Base-by-base conservation (phyloP, 2,888 invertebrate genomes). In the Diarsia rubi region DNA sequence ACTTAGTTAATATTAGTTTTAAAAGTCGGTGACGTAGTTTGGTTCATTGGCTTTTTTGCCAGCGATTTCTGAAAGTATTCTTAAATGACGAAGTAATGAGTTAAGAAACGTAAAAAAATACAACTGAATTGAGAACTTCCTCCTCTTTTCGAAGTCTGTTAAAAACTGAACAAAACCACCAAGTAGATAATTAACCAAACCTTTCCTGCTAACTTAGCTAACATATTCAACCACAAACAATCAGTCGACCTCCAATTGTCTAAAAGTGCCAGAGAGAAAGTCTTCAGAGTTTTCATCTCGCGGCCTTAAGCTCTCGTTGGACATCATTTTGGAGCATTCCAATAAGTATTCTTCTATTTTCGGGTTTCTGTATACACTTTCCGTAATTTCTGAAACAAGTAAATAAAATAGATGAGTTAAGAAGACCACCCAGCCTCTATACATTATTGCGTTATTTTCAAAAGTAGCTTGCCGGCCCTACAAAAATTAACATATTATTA, bases 281-380 rank as follows among this genome's bases (percentile, higher is more conserved):
- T 80, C 76, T n/a, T 76, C 81, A 0, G 79, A 76, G 6, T 68
- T 44, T 3, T 76, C 45, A 14, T 80, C 68, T n/a, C n/a, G 59
- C 19, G 70, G 81, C n/a, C 79, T 64, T 12, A 81, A 44, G 6
- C 31, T 76, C 60, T 80, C 79, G 16, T 80, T 12, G 1, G 79
- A 80, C 42, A 76, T 31, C 71, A 80, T 70, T 70, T 65, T 81
- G 31, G 70, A 65, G 47, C 70, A 81, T 9, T 81, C 64, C 64
- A 80, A 45, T 19, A 80, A 44, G 52, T 68, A 80, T 60, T 70
- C n/a, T 3, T 4, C n/a, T 54, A 52, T 37, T 54, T 80, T 42
- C 4, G 76, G 76, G 16, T 64, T 54, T 54, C 11, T 67, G 8
- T 21, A 68, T 65, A 54, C 70, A 31, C 59, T 54, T 68, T 80